Evolutionary conservation across 2,797 vertebrate species (phyloP).

Genomic region (Dryobates pubescens): DNA sequence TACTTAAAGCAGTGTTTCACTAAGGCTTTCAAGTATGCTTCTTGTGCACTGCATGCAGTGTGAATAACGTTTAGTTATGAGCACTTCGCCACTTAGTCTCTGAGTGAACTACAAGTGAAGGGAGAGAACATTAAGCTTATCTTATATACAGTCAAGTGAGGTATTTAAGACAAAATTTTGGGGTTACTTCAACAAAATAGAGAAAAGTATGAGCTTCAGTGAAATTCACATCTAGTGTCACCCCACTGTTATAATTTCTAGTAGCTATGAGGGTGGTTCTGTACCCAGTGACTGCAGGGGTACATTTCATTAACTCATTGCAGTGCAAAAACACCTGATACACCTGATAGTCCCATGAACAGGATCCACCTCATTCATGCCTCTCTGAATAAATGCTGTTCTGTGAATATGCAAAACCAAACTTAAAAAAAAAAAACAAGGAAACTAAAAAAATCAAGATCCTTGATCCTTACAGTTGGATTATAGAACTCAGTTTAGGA

Average conservation of each 20-base stretch:
- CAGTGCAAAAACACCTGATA: neutral
- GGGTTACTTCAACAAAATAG: neutral
- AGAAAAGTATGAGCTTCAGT: neutral
- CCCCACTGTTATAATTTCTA: neutral
- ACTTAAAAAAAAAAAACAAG: neutral
- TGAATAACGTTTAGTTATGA: neutral
- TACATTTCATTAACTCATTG: neutral
- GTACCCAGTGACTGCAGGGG: neutral
- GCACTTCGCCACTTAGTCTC: neutral
- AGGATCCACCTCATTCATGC: neutral
- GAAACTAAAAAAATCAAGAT: neutral
- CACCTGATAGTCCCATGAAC: no score
- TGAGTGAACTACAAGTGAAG: neutral
- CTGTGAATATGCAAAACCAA: neutral
- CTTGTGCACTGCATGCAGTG: accelerated
- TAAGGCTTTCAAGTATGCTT: neutral
- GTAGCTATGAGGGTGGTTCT: neutral
- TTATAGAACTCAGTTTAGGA: neutral
- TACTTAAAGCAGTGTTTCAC: neutral
- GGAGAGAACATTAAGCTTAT: neutral
- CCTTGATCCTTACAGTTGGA: neutral
- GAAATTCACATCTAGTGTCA: neutral
- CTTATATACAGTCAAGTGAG: neutral
- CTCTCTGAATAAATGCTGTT: neutral
- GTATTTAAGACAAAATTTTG: neutral